Base-by-base conservation (phyloP, 2,797 vertebrate species). In the Myioborus miniatus region DNA sequence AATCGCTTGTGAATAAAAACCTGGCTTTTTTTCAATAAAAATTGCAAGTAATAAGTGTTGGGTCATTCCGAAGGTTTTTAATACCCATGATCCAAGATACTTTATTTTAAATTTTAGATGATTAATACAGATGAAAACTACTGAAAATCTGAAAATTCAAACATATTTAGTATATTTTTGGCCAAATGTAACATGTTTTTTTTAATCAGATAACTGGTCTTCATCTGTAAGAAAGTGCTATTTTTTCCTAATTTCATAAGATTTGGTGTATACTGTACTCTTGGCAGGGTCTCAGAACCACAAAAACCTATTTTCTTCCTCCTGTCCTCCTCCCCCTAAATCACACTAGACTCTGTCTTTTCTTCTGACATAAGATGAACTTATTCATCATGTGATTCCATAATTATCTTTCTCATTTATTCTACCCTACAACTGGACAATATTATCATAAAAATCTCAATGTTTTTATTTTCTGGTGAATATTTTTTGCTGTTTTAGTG, bases 1-100 rank as follows among this genome's bases (percentile, higher is more conserved):
- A 92, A 23, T 15, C 49, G 0, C 5, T 58, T 70, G 4, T 4
- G 11, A 69, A 17, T 30, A 37, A 60, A 87, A 26, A 71, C 4
- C 12, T 12, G 8, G 39, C 23, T 60, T 9, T 0, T 32, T 62
- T 72, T 44, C 39, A 84, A 46, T 21, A 58, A 47, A 36, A 71
- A 47, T 34, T 53, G 3, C 4, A 70, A 59, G 3, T 26, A 34
- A 26, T 36, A 55, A 34, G 19, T 30, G 1, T 39, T 49, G 11
- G 2, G 11, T 63, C 44, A 27, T 37, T 72, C 30, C 41, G 36
- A 78, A 74, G 3, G 2, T 67, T 22, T 21, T 63, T 43, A 43
- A 22, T 3, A 68, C 1, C 6, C 11, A 16, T 8, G 7, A 52
- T 39, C 53, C 53, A 1, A 49, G 18, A 27, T 23, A 41, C 0